Evolutionary conservation across 2,797 vertebrate species (phyloP).

Genomic region (Bufotes viridis): DNA sequence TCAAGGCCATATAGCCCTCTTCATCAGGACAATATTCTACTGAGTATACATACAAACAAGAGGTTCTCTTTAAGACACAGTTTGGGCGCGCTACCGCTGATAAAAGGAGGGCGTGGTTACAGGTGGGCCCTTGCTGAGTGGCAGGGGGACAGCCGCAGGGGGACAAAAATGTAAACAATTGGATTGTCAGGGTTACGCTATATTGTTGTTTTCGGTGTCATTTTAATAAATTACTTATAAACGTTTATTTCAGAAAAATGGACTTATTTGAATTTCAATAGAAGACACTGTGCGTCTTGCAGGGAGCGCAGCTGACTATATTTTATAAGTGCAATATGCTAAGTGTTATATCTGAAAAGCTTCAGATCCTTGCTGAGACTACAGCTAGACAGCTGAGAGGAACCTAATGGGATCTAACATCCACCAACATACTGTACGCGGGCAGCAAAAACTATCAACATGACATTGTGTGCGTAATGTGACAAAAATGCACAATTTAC

Average conservation of each 20-base stretch:
- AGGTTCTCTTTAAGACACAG: too few relatives aligned
- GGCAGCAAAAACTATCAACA: slow-evolving; percentile 60
- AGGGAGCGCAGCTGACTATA: slow-evolving; percentile 69
- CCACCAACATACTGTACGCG: slow-evolving; percentile 50
- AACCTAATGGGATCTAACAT: slow-evolving; percentile 62
- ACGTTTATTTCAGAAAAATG: neutral
- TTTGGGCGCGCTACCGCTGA: too few relatives aligned
- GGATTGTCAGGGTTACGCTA: neutral
- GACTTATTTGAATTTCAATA: neutral
- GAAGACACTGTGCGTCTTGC: neutral
- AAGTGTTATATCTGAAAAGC: slow-evolving; percentile 49
- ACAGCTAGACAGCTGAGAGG: slow-evolving; percentile 64
- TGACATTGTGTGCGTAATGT: slow-evolving; percentile 56
- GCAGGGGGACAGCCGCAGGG: too few relatives aligned
- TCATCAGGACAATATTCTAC: too few relatives aligned
- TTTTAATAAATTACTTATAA: neutral
- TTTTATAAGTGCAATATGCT: slow-evolving; percentile 56
- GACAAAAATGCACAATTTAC: slow-evolving; percentile 65
- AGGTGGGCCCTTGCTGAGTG: too few relatives aligned
- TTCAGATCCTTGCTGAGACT: slow-evolving; percentile 51
- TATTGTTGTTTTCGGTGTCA: neutral
- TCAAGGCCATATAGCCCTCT: too few relatives aligned
- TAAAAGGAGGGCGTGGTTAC: too few relatives aligned
- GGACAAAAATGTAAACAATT: too few relatives aligned
- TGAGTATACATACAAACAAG: too few relatives aligned